Evolutionary conservation across 37 sponge, comb jelly and placozoan genomes (phyloP), one percentile per base, ranked within the genome.

Genomic region (Oopsacas minuta): DNA sequence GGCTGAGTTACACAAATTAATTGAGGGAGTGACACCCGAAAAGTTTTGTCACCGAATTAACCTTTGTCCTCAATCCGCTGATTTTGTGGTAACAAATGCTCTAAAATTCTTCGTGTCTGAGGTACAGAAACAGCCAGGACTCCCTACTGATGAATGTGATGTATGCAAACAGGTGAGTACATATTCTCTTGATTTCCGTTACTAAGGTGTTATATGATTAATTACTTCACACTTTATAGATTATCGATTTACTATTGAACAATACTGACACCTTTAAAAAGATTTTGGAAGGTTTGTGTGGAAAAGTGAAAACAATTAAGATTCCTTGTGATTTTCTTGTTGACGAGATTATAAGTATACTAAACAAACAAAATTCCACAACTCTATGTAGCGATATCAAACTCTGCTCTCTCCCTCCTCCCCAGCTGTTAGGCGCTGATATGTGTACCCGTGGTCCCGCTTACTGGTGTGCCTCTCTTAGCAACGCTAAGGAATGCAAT

Each of bases 401-500:
- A 20, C 17, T 61, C 75, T 61, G 75, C 75, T 20, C 75, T 3
- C 32, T 3, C 17, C 1, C 75, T 3, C 28, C 17, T 10, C 75
- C 75, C 1, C 75, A 20, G 28, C 75, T 61, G 28, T n/a, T 61
- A 5, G 75, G 75, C 20, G 22, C 17, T 3, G 75, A 61, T 12
- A 3, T 12, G 82, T 86, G 87, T 36, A 86, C 87, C 3, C 51
- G 82, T 36, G 87, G 87, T 23, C 87, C 87, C 52, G 25, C 49
- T 22, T 82, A 86, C 83, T 86, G 87, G 87, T 86, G 87, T 36
- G 38, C n/a, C 52, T 36, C 37, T 37, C 35, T 82, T 35, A 49
- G 81, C 52, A 86, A 86, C 52, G 87, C 83, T 23, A 81, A 82
- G 87, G 83, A 36, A 36, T 86, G 87, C 34, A 52, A 3, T 25